Conservation (phyloP, 2,797 vertebrate genomes). For the Manis crassicaudata region DNA sequence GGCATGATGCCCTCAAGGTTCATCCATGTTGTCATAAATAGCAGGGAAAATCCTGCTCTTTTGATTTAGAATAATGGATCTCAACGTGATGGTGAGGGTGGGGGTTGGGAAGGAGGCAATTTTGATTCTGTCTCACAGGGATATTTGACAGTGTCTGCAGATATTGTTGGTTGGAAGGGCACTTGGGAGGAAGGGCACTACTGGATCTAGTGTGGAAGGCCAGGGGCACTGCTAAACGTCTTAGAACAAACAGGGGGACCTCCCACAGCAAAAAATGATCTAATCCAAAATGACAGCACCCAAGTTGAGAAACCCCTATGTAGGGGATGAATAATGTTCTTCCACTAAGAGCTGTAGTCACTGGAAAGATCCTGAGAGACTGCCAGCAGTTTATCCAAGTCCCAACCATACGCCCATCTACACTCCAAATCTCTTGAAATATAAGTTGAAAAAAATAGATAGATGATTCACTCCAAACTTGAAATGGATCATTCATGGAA, state of each 20-base stretch:
- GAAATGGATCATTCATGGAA: conserved; percentile 44
- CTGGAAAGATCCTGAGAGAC: conserved; percentile 67
- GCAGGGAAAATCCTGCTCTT: not conserved
- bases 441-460: conserved; percentile 8
- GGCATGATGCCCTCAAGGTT: not conserved
- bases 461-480: conserved; percentile 40
- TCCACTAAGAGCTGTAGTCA: conserved; percentile 71
- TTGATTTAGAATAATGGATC: conserved; percentile 70
- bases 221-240: not conserved
- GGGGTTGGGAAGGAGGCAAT: accelerated
- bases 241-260: not conserved
- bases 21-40: not conserved
- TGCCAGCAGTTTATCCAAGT: conserved; percentile 65
- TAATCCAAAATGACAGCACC: not conserved
- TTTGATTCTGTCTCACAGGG: not conserved
- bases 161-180: not conserved
- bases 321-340: conserved; percentile 66
- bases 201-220: not conserved
- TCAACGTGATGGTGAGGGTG: not conserved
- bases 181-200: accelerated
- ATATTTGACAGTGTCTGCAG: not conserved
- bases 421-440: conserved; percentile 61
- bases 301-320: not conserved
- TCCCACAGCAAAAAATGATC: not conserved
- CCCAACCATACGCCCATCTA: conserved; percentile 44